Conservation (phyloP, 1,140 invertebrate genomes). For the Hesperophylax magnus region DNA sequence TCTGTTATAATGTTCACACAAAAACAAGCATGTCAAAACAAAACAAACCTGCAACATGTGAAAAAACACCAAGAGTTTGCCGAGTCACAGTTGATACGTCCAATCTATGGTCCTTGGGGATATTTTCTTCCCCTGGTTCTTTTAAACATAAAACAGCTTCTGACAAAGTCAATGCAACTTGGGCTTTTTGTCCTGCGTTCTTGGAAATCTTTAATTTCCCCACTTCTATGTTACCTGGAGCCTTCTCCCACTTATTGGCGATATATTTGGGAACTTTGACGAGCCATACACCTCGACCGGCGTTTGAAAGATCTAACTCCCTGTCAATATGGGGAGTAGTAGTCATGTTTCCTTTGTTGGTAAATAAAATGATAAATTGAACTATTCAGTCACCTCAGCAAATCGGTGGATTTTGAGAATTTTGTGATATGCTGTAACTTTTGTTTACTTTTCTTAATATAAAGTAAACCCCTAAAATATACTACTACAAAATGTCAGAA, state of each 20-base stretch:
- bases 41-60: slow-evolving; percentile 77
- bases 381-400: too few species aligned
- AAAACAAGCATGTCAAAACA: background rate
- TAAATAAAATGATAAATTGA: too few species aligned
- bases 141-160: slow-evolving; percentile 76
- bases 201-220: slow-evolving; percentile 73
- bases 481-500: too few species aligned
- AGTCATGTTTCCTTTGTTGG: slow-evolving; percentile 1
- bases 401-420: too few species aligned
- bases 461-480: too few species aligned
- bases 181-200: slow-evolving; percentile 70
- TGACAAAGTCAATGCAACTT: slow-evolving; percentile 72
- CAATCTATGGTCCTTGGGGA: slow-evolving; percentile 92
- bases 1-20: too few species aligned
- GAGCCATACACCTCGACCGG: slow-evolving; percentile 92
- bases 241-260: slow-evolving; percentile 91
- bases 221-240: slow-evolving; percentile 76
- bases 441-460: too few species aligned
- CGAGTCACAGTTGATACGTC: slow-evolving; percentile 90
- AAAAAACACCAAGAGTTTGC: slow-evolving; percentile 92
- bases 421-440: too few species aligned
- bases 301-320: slow-evolving; percentile 90
- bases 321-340: slow-evolving; percentile 73
- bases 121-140: slow-evolving; percentile 79
- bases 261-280: slow-evolving; percentile 98